Base-by-base conservation (phyloP, 2,888 invertebrate species). In the Hypomecis atomaria region DNA sequence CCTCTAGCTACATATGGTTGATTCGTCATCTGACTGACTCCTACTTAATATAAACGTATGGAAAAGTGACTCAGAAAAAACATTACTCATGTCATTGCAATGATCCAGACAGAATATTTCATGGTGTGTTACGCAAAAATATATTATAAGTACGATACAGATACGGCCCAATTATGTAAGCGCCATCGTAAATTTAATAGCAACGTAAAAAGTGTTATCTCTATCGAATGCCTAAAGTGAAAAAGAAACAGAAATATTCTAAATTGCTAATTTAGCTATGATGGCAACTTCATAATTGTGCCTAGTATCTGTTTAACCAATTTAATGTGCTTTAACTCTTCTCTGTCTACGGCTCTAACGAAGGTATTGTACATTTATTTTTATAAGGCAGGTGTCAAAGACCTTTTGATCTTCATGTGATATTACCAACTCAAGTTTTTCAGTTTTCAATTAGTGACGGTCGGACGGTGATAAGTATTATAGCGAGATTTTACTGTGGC, bases 301-400 rank as follows among this genome's bases (percentile, higher is more conserved):
- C n/a, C n/a, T 59, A 62, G 50, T 53, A 60, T 65, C 42, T 66
- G 66, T 68, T 47, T 36, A 68, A 60, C 65, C 59, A 70, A 56
- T 47, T 52, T 42, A 54, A 42, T 48, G 53, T 67, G 63, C 60
- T 53, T 55, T 71, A 65, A n/a, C n/a, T n/a, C n/a, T n/a, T n/a
- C n/a, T n/a, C n/a, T n/a, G n/a, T n/a, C n/a, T n/a, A n/a, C n/a
- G n/a, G n/a, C n/a, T n/a, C n/a, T n/a, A n/a, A 68, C 61, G 34
- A 66, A 65, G 58, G 47, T 43, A 69, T 54, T 54, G 11, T 40
- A 36, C 13, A 50, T 36, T 49, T 37, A 45, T 43, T 33, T 40
- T 40, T 43, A 48, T 45, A 7, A 55, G 8, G n/a, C 11, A 6
- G 48, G 33, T 53, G 58, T 65, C 57, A 34, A 65, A 65, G 59